These are phyloP conservation scores for Chorisops tibialis DNA, from an alignment of 2,888 invertebrate genomes.

Conservation along the genomic window DNA sequence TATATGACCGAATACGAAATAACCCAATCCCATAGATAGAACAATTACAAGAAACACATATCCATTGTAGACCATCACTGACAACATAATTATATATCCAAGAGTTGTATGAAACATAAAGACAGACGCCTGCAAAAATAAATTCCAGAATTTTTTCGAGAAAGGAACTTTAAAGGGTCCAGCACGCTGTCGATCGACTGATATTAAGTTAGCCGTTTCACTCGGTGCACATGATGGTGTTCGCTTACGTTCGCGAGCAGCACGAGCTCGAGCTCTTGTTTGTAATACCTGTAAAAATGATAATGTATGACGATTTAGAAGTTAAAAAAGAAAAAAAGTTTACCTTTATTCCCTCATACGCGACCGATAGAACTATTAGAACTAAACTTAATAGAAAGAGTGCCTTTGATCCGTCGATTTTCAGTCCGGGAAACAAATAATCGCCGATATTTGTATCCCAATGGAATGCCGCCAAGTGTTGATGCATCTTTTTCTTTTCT, in stretches of 20 bases:
- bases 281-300: constrained; percentile 36
- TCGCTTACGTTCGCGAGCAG: constrained; percentile 37
- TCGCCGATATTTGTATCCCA: constrained; percentile 62
- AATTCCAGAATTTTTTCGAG: constrained; percentile 28
- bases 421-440: constrained; percentile 63
- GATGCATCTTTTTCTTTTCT: constrained; percentile 30
- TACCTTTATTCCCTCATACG: constrained; percentile 62
- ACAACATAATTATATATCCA: constrained; percentile 69
- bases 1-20: constrained; percentile 57
- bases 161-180: neutral
- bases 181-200: constrained; percentile 14
- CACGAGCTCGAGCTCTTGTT: constrained; percentile 36
- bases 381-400: constrained; percentile 61
- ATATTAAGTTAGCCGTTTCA: constrained; percentile 38
- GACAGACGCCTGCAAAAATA: constrained; percentile 35
- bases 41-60: constrained; percentile 64
- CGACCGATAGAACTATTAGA: constrained; percentile 58
- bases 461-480: constrained; percentile 62
- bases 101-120: constrained; percentile 55
- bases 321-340: neutral
- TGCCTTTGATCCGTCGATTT: constrained; percentile 55
- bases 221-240: constrained; percentile 36
- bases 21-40: constrained; percentile 61
- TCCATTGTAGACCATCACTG: constrained; percentile 71
- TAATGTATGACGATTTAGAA: too few species aligned